These are phyloP conservation scores for Paedocypris sp. DNA, from an alignment of 2,113 vertebrate genomes.

Conservation along the genomic window DNA sequence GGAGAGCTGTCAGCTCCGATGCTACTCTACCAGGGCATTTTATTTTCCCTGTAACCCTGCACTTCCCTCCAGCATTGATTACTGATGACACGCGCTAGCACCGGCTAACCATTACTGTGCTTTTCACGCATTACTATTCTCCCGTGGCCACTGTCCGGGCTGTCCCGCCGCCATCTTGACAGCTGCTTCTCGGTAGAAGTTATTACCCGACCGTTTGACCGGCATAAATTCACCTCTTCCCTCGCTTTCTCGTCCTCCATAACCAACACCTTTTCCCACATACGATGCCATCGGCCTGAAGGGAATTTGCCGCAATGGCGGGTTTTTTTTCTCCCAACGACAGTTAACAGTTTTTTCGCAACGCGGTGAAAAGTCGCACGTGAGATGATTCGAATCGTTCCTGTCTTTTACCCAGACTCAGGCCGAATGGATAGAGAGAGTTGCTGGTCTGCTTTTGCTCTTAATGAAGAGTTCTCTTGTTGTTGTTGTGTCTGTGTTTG, in stretches of 20 bases:
- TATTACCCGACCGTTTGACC: slow-evolving; percentile 34
- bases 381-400: too few relatives aligned
- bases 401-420: too few relatives aligned
- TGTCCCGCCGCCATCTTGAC: slow-evolving; percentile 35
- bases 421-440: too few relatives aligned
- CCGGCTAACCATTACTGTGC: slow-evolving; percentile 44
- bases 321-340: too few relatives aligned
- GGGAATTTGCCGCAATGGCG: slow-evolving; percentile 36
- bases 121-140: slow-evolving; percentile 40
- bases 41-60: slow-evolving; percentile 37
- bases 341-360: too few relatives aligned
- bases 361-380: too few relatives aligned
- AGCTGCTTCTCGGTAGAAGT: slow-evolving; percentile 32
- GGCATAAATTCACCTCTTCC: slow-evolving; percentile 36
- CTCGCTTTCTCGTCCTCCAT: slow-evolving; percentile 7
- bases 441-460: too few relatives aligned
- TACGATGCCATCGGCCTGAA: slow-evolving; percentile 32
- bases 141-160: slow-evolving; percentile 35
- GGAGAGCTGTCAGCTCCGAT: slow-evolving; percentile 47
- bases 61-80: slow-evolving; percentile 36
- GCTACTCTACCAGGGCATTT: slow-evolving; percentile 44
- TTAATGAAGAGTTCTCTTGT: too few relatives aligned
- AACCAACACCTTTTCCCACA: slow-evolving; percentile 27
- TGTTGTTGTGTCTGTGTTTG: too few relatives aligned
- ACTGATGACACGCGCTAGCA: slow-evolving; percentile 26